Conservation (phyloP, 1,140 invertebrate species). For the Panagrolaimus sp. region DNA sequence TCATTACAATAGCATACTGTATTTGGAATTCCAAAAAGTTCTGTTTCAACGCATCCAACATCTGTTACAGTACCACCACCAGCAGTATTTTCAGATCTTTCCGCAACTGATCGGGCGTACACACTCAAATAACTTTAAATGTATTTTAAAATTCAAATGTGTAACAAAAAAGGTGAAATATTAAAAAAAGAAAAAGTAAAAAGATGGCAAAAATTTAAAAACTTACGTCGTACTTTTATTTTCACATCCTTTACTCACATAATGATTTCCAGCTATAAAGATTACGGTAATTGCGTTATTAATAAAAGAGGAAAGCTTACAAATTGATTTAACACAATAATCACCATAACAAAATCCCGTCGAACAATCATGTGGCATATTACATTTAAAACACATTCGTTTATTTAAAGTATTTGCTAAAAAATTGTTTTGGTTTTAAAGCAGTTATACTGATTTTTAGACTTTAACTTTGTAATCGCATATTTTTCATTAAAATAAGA, state of each 20-base stretch:
- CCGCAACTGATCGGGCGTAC: slow-evolving; percentile 27
- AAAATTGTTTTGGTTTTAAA: no score
- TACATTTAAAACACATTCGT: slow-evolving; percentile 13
- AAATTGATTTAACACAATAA: slow-evolving; percentile 40
- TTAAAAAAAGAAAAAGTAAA: background rate
- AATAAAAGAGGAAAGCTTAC: slow-evolving; percentile 20
- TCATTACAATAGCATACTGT: slow-evolving; percentile 45
- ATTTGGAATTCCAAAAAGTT: slow-evolving; percentile 43
- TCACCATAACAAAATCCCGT: slow-evolving; percentile 40
- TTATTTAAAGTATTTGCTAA: background rate
- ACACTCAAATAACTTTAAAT: slow-evolving; percentile 15
- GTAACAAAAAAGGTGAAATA: no score
- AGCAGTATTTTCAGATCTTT: background rate
- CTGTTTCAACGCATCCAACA: slow-evolving; percentile 29
- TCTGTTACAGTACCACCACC: no score
- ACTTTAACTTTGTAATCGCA: no score
- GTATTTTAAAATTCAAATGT: no score
- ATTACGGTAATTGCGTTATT: slow-evolving; percentile 8
- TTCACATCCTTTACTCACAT: slow-evolving; percentile 45
- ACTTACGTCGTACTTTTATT: slow-evolving; percentile 25
- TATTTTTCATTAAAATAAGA: no score
- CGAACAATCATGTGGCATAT: background rate
- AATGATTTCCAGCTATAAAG: slow-evolving; percentile 37
- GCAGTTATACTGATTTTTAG: no score
- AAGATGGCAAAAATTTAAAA: background rate